phyloP scores from a whole-genome alignment of 2,888 invertebrate species.

The Rapana venosa region DNA sequence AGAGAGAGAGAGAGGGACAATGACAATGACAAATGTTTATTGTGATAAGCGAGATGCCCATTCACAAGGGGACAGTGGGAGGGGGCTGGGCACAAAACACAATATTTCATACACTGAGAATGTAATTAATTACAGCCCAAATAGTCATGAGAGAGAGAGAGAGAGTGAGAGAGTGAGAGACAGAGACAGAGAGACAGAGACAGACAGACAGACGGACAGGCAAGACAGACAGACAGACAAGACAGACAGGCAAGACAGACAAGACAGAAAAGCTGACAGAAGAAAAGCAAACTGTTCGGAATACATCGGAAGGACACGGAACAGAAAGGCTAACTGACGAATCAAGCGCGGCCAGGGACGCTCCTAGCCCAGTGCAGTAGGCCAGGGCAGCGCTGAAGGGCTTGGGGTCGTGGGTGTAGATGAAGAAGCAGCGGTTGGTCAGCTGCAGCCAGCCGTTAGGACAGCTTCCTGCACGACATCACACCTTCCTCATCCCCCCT shows the following conservation, averaged over 20 bases:
- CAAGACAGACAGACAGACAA: not conserved
- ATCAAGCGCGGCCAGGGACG: conserved; percentile 57
- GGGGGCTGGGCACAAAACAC: too few species aligned
- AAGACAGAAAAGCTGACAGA: not conserved
- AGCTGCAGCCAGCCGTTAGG: conserved; percentile 31
- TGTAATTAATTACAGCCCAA: too few species aligned
- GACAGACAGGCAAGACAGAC: not conserved
- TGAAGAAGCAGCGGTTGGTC: conserved; percentile 14
- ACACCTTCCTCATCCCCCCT: not conserved
- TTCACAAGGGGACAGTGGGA: too few species aligned
- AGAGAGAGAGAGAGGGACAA: not conserved
- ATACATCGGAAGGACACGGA: not conserved
- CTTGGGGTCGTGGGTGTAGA: conserved; percentile 38
- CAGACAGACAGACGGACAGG: not conserved
- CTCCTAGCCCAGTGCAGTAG: conserved; percentile 53
- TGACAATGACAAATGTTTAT: too few species aligned
- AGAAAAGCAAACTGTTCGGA: not conserved
- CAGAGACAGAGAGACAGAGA: not conserved
- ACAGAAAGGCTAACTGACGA: conserved; percentile 1
- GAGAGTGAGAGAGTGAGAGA: not conserved
- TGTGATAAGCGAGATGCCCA: too few species aligned
- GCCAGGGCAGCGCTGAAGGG: conserved; percentile 53
- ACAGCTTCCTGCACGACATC: not conserved
- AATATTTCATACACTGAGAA: too few species aligned
- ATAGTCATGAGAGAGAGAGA: not conserved